Percentiles rank a stretch among this genome's conserved stretches.
Conservation (phyloP, 2,888 invertebrate species). For the Agapostemon virescens region DNA sequence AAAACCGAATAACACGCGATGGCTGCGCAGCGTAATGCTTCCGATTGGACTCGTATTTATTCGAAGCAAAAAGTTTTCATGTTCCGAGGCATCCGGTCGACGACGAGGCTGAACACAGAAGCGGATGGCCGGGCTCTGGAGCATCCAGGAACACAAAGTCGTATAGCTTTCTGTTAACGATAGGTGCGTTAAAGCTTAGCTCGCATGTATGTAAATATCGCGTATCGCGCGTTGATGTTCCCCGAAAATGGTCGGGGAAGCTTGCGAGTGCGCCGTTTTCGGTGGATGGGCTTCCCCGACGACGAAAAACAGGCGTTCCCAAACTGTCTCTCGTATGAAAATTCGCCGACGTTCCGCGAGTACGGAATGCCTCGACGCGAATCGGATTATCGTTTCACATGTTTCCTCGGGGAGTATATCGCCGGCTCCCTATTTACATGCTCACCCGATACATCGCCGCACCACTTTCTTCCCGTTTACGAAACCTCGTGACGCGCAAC, state of each 20-base stretch:
- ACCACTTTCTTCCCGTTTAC: slow-evolving; percentile 4
- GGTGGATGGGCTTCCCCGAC: background rate
- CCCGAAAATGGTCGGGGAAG: background rate
- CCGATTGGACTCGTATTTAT: background rate
- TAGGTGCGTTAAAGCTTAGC: background rate
- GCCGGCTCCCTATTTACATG: background rate
- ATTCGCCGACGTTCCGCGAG: slow-evolving; percentile 10
- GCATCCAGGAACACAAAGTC: background rate
- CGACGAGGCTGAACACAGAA: background rate
- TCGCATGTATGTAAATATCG: slow-evolving; percentile 7
- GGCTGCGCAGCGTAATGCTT: background rate
- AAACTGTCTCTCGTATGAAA: background rate
- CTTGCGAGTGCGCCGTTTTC: background rate
- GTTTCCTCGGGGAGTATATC: background rate
- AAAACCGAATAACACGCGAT: background rate
- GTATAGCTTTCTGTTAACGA: slow-evolving; percentile 15
- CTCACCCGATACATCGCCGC: background rate
- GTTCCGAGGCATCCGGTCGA: background rate
- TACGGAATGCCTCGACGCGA: slow-evolving; percentile 17
- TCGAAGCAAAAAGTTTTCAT: background rate
- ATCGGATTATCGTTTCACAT: slow-evolving; percentile 30
- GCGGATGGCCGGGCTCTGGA: background rate
- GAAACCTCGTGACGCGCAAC: background rate
- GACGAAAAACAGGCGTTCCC: background rate
- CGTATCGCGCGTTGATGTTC: slow-evolving; percentile 10